Conservation (phyloP, 2,797 vertebrate genomes). For the Margarornis squamiger region DNA sequence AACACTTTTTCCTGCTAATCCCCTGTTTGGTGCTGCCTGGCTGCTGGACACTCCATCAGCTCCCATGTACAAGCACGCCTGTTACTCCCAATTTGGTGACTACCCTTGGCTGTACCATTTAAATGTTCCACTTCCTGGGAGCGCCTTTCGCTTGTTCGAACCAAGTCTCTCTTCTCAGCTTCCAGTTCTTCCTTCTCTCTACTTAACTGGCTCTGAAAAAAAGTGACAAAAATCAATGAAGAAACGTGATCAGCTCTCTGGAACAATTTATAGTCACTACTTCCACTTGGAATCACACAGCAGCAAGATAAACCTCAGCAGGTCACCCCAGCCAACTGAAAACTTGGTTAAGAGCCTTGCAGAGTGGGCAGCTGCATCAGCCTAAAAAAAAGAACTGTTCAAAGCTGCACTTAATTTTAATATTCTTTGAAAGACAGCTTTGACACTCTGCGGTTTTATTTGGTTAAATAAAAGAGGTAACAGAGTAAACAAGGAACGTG, state of each 20-base stretch:
- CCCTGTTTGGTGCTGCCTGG: not conserved
- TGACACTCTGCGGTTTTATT: not conserved
- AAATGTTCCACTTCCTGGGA: conserved; percentile 90
- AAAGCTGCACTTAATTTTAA: not conserved
- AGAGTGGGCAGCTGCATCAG: not conserved
- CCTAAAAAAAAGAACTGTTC: not conserved
- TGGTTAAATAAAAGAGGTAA: not conserved
- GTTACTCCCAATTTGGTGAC: not conserved
- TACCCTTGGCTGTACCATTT: conserved; percentile 80
- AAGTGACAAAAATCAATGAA: not conserved
- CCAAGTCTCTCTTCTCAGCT: conserved; percentile 91
- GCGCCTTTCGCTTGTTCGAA: conserved; percentile 88
- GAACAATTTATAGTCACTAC: not conserved
- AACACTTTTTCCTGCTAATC: not conserved
- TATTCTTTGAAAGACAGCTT: not conserved
- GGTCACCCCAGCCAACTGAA: not conserved
- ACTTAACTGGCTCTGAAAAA: conserved; percentile 81
- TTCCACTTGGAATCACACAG: not conserved
- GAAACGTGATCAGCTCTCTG: not conserved
- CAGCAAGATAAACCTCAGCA: not conserved
- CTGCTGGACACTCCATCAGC: not conserved
- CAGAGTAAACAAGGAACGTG: not conserved
- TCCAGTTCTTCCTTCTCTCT: conserved; percentile 92
- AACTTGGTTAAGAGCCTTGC: not conserved
- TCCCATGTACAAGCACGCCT: not conserved